Conservation (phyloP, 2,113 vertebrate genomes). For the Hoplias malabaricus region DNA sequence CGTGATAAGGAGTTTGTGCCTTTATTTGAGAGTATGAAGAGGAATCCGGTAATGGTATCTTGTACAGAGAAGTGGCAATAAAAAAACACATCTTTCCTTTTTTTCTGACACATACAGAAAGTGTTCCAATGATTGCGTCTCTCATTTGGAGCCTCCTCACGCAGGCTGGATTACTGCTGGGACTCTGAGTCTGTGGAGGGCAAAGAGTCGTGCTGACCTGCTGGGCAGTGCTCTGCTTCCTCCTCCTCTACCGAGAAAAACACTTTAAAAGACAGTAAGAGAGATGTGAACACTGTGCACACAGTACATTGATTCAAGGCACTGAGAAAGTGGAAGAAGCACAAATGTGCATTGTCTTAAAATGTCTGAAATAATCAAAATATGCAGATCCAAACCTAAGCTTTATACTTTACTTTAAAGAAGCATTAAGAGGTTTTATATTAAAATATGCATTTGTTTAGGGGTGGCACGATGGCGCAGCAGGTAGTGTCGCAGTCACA, state of each 20-base stretch:
- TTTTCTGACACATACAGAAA: constrained; percentile 43
- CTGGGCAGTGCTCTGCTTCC: not conserved
- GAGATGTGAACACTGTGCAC: not conserved
- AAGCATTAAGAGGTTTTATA: no score
- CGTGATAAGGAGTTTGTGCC: not conserved
- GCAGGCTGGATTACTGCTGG: constrained; percentile 30
- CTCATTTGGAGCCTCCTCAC: constrained; percentile 59
- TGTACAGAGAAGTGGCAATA: constrained; percentile 44
- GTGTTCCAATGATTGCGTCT: constrained; percentile 56
- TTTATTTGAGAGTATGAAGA: constrained; percentile 1
- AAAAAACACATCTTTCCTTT: constrained; percentile 36
- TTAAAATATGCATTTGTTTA: no score
- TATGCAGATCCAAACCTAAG: no score
- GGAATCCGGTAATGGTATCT: constrained; percentile 42
- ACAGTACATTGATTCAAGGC: not conserved
- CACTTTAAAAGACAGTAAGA: not conserved
- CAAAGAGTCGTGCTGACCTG: not conserved
- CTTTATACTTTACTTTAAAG: no score
- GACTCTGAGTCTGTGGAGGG: not conserved
- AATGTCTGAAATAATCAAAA: not conserved
- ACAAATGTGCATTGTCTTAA: not conserved
- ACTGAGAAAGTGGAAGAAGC: not conserved
- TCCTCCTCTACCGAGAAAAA: not conserved
- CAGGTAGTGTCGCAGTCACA: no score
- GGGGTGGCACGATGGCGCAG: no score